A percentile compares a stretch with the other conserved stretches of the same genome.
phyloP scores from a whole-genome alignment of 2,797 vertebrate genomes.

The Adelosebastes latens region DNA sequence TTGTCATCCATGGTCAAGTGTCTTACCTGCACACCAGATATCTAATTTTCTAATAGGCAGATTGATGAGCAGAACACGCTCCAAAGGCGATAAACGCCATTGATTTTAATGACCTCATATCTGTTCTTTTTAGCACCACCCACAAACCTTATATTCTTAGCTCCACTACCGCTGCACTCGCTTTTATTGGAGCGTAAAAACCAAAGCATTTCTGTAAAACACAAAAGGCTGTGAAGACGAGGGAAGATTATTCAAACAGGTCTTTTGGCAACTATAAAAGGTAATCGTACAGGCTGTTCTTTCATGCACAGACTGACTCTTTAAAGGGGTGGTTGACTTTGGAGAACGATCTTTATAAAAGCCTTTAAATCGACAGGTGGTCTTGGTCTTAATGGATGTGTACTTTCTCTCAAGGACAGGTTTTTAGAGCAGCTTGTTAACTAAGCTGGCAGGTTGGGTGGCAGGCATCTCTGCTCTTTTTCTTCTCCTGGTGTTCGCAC shows the following conservation, averaged over 20 bases:
- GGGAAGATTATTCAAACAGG: background rate
- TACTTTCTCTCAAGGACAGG: conserved; percentile 6
- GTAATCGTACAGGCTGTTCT: background rate
- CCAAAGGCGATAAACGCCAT: background rate
- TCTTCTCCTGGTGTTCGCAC: background rate
- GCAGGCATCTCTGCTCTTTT: background rate
- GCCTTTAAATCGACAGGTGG: conserved; percentile 13
- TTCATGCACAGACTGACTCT: background rate
- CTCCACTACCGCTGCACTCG: background rate
- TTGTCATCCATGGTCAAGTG: background rate
- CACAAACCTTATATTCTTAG: conserved; percentile 8
- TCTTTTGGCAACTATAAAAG: conserved; percentile 10
- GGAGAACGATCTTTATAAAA: conserved; percentile 26
- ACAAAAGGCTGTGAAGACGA: conserved; percentile 6
- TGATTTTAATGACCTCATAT: conserved; percentile 12
- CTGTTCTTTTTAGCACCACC: conserved; percentile 2
- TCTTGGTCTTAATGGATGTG: conserved; percentile 26
- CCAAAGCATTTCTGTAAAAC: conserved; percentile 10
- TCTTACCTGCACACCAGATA: background rate
- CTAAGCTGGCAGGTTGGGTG: background rate
- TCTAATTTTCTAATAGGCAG: conserved; percentile 7
- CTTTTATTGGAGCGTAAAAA: conserved; percentile 24
- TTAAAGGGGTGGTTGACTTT: background rate
- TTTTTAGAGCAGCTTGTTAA: conserved; percentile 18
- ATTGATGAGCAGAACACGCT: background rate